phyloP scores from a whole-genome alignment of 2,113 vertebrate genomes.

The Apus apus region DNA sequence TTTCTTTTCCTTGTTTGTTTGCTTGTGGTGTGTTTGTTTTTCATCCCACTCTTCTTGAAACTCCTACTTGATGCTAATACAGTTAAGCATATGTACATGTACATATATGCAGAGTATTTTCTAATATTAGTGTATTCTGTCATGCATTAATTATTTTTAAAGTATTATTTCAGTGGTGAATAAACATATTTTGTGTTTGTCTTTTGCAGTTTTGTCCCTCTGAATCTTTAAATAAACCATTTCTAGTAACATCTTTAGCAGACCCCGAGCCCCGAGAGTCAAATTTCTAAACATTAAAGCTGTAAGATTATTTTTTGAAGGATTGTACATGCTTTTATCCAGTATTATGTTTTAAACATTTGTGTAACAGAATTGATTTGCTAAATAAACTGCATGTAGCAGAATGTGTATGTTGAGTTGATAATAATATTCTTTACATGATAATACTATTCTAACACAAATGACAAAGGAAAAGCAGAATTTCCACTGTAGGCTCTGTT shows the following conservation, averaged over 20 bases:
- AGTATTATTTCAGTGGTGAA: background rate
- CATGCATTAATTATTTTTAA: background rate
- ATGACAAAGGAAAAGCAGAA: background rate
- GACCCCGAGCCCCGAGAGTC: background rate
- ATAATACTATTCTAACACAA: background rate
- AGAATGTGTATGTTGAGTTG: background rate
- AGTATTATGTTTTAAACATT: background rate
- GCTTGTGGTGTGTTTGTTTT: background rate
- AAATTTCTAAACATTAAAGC: background rate
- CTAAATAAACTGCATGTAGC: background rate
- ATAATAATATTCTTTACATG: background rate
- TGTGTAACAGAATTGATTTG: background rate
- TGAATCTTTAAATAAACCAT: background rate
- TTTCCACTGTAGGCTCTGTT: background rate
- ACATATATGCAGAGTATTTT: background rate
- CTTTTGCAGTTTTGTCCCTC: background rate
- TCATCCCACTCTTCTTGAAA: background rate
- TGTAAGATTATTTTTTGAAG: background rate
- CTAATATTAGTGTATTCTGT: background rate
- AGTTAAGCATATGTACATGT: background rate
- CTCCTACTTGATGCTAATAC: background rate
- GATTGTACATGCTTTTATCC: background rate
- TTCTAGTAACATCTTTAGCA: background rate
- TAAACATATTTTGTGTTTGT: background rate
- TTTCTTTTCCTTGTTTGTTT: no score